Base-by-base conservation (phyloP, 2,113 vertebrate species). In the Cisticola juncidis region DNA sequence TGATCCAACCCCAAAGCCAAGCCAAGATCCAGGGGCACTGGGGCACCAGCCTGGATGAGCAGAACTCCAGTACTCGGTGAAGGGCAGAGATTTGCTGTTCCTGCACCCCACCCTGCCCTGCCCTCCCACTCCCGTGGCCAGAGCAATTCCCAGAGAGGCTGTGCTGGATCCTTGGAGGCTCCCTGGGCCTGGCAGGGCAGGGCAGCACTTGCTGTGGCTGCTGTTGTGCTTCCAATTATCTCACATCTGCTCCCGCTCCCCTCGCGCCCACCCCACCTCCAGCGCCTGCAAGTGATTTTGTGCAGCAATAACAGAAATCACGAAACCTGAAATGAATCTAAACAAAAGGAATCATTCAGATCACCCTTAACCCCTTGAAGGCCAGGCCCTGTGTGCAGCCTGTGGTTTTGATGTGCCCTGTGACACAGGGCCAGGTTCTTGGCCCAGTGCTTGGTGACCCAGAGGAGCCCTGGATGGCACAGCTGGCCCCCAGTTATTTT, bases 261-360 rank as follows among this genome's bases (percentile, higher is more conserved):
- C 47, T 2, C 5, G 69, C 44, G 61, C 65, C 93, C 80, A 73
- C 94, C 96, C 94, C 88, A 71, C 92, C 93, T 92, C 83, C 11
- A 85, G 74, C 2, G 91, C 93, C 95, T 97, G 94, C 71, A 78
- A 97, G 92, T 96, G 93, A 92, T 95, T 96, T 91, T 21, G 58
- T 86, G 89, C 94, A 96, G 96, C 89, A 97, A 96, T 97, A 96
- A 94, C 92, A 95, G 91, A 86, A 96, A 97, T 95, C 79, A 91
- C 95, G 93, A 96, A 97, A 90, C 90, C 90, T 91, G 92, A 97
- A 95, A 95, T 96, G 96, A 97, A 96, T 95, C 97, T 97, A 97
- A 97, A 96, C 96, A 97, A 97, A 95, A 95, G 91, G 93, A 94
- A 95, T 91, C 74, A 92, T 92, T 97, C 90, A 86, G 94, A 96